Base-by-base conservation (phyloP, 2,888 invertebrate genomes). In the Philereme transversata region DNA sequence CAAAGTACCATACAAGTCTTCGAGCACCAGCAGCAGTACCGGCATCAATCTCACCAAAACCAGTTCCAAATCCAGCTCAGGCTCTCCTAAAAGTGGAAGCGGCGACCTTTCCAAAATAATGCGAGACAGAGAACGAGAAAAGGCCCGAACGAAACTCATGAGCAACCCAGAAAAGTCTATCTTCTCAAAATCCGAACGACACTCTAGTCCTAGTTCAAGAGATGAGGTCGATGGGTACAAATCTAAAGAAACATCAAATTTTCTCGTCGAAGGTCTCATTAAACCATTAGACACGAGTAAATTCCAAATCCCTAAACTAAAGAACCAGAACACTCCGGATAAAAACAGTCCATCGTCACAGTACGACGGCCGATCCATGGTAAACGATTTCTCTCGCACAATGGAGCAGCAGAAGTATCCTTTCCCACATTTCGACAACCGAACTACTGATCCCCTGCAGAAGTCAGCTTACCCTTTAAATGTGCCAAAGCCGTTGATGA, bases 241-340 rank as follows among this genome's bases (percentile, higher is more conserved):
- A 77, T 76, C 86, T 58, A 94, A 94, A 82, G 94, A 95, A 4
- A 93, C 95, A n/a, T n/a, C 63, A 11, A 94, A 94, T 56, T 92
- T 95, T 69, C 88, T 94, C 55, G 94, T 96, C 75, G 96, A 96
- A 75, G 95, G 96, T 7, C 90, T 96, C 57, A 96, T 96, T 74
- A 97, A 97, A 76, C 95, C 96, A 7, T 84, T 96, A 41, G 95
- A 97, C 74, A 95, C 95, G 58, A 96, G 96, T 60, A 97, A 96
- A 77, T 97, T 97, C 88, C 97, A 97, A 90, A 97, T 97, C 75
- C 97, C 97, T 0, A 97, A 97, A 86, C 82, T 97, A 62, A 90
- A 92, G 77, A 93, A 90, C 67, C 88, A 91, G 73, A 87, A 81
- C 35, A 86, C 90, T n/a, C 85, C 87, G 7, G 93, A 93, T 67